phyloP scores from a whole-genome alignment of 2,113 vertebrate genomes.

The Pagrus major region DNA sequence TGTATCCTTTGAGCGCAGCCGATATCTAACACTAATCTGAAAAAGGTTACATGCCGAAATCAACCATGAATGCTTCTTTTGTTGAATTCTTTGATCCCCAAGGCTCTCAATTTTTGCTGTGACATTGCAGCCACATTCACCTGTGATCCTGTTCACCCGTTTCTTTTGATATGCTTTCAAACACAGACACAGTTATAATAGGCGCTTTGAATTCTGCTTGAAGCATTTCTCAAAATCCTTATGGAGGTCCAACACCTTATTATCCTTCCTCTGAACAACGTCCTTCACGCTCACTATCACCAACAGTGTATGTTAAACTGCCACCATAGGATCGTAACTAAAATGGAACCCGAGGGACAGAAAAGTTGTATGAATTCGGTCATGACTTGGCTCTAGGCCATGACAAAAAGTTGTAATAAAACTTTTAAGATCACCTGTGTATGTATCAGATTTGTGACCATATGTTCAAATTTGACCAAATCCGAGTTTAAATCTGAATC shows the following conservation, averaged over 20 bases:
- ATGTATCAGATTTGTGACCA: not conserved
- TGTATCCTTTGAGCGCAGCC: not conserved
- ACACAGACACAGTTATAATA: slow-evolving; percentile 16
- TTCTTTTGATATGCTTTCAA: slow-evolving; percentile 39
- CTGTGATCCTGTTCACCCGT: slow-evolving; percentile 22
- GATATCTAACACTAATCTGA: not conserved
- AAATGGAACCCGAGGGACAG: slow-evolving; percentile 4
- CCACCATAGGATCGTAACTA: not conserved
- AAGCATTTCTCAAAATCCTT: slow-evolving; percentile 42
- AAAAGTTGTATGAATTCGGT: slow-evolving; percentile 29
- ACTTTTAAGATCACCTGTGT: not conserved
- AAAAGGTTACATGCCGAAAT: slow-evolving; percentile 15
- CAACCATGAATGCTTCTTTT: slow-evolving; percentile 25
- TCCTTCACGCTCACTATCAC: slow-evolving; percentile 14
- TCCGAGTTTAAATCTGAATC: too few relatives aligned
- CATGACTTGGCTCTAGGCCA: too few relatives aligned
- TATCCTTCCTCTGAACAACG: slow-evolving; percentile 33
- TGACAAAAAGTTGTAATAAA: too few relatives aligned
- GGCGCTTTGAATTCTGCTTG: slow-evolving; percentile 7
- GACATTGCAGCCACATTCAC: slow-evolving; percentile 44
- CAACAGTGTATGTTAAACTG: not conserved
- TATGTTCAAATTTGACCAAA: not conserved
- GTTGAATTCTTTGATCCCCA: slow-evolving; percentile 9
- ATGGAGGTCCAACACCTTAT: slow-evolving; percentile 34
- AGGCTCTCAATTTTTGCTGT: slow-evolving; percentile 10